Evolutionary conservation across 2,113 vertebrate genomes (phyloP).

Genomic region (Oreocharis arfaki): DNA sequence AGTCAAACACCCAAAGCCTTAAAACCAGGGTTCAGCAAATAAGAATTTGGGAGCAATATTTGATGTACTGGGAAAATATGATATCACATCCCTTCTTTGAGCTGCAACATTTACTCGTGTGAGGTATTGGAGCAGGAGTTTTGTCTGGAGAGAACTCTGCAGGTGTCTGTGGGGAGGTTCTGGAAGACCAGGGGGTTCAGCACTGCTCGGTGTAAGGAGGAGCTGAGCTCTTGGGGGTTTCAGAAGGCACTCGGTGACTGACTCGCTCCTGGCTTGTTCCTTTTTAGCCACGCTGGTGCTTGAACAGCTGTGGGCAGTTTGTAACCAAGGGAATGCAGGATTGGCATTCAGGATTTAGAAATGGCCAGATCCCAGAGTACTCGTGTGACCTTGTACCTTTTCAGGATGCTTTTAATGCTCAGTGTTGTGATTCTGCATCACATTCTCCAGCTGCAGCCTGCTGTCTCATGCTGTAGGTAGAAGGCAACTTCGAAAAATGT

Average conservation of each 20-base stretch:
- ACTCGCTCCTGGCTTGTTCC: not conserved
- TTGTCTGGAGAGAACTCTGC: not conserved
- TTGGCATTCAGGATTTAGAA: not conserved
- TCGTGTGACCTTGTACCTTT: not conserved
- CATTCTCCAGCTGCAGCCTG: not conserved
- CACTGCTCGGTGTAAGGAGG: not conserved
- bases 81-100: not conserved
- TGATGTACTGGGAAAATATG: not conserved
- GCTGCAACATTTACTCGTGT: not conserved
- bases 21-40: not conserved
- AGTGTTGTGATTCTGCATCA: not conserved
- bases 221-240: not conserved
- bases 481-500: not conserved
- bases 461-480: not conserved
- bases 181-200: not conserved
- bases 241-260: not conserved
- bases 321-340: not conserved
- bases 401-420: not conserved
- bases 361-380: not conserved
- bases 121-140: not conserved
- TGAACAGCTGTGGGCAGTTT: not conserved
- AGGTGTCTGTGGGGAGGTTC: not conserved
- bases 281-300: not conserved
- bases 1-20: not conserved
- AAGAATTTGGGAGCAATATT: not conserved